phyloP scores from a whole-genome alignment of 2,888 invertebrate species.

The Caradrina kadenii region DNA sequence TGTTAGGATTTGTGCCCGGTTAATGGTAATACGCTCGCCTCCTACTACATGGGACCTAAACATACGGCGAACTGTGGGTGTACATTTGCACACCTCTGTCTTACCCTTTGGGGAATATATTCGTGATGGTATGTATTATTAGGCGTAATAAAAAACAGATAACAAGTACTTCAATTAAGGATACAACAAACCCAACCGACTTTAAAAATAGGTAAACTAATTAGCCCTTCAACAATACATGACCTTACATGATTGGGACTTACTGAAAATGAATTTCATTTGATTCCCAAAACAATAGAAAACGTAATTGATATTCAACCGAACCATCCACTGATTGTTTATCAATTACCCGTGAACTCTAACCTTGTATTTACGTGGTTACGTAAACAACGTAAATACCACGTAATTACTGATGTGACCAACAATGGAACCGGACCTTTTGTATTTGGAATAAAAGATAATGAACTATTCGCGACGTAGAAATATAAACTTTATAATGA shows the following conservation, averaged over 20 bases:
- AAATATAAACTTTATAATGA: too few species aligned
- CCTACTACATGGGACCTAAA: too few species aligned
- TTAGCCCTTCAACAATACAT: neutral
- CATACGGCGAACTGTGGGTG: too few species aligned
- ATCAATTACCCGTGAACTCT: conserved; percentile 10
- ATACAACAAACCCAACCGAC: too few species aligned
- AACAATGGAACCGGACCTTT: conserved; percentile 10
- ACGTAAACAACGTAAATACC: conserved; percentile 14
- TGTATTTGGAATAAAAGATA: conserved; percentile 8
- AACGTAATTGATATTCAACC: conserved; percentile 1
- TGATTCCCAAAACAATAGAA: neutral
- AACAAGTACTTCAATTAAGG: too few species aligned
- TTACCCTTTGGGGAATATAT: too few species aligned
- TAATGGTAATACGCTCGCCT: too few species aligned
- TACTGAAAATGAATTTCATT: neutral
- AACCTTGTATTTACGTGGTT: conserved; percentile 10
- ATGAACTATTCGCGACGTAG: neutral
- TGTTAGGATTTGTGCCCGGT: too few species aligned
- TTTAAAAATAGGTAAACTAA: neutral
- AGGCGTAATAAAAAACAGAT: too few species aligned
- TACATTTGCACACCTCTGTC: too few species aligned
- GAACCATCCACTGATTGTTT: conserved; percentile 6
- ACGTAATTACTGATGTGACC: conserved; percentile 9
- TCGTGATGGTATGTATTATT: too few species aligned
- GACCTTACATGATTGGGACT: neutral